Conservation (phyloP, 2,888 invertebrate species). For the Junonia oenone region DNA sequence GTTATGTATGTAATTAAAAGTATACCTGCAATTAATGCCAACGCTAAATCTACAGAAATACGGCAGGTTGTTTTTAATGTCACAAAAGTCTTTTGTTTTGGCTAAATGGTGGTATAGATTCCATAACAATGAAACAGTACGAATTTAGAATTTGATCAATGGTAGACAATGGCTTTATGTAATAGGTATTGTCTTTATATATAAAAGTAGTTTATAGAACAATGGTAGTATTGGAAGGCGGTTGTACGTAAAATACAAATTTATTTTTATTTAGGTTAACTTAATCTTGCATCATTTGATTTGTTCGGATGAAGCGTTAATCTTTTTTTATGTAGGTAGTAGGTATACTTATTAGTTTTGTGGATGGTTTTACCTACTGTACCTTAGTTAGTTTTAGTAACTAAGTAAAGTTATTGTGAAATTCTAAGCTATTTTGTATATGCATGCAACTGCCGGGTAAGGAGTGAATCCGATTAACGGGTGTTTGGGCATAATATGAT, state of each 20-base stretch:
- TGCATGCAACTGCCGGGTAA: no score
- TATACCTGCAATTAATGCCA: no score
- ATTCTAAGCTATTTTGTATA: no score
- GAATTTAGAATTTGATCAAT: slow-evolving; percentile 46
- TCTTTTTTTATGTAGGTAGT: no score
- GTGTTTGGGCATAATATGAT: no score
- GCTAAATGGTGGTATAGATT: slow-evolving; percentile 16
- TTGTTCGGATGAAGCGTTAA: not conserved
- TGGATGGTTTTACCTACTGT: no score
- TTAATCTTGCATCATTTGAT: not conserved
- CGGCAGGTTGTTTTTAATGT: not conserved
- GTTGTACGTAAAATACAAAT: not conserved
- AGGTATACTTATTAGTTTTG: no score
- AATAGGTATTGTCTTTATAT: slow-evolving; percentile 44
- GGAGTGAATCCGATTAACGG: no score
- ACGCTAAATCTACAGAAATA: not conserved
- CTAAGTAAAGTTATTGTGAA: no score
- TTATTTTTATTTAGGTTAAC: not conserved
- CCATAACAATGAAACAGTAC: slow-evolving; percentile 24
- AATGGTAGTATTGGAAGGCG: slow-evolving; percentile 16
- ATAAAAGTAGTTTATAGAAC: slow-evolving; percentile 23
- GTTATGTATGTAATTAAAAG: no score
- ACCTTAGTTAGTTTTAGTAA: no score
- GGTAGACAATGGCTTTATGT: slow-evolving; percentile 55
- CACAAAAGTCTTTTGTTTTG: slow-evolving; percentile 14